Evolutionary conservation across 2,888 invertebrate genomes (phyloP).

Genomic region (Mythimna impura): DNA sequence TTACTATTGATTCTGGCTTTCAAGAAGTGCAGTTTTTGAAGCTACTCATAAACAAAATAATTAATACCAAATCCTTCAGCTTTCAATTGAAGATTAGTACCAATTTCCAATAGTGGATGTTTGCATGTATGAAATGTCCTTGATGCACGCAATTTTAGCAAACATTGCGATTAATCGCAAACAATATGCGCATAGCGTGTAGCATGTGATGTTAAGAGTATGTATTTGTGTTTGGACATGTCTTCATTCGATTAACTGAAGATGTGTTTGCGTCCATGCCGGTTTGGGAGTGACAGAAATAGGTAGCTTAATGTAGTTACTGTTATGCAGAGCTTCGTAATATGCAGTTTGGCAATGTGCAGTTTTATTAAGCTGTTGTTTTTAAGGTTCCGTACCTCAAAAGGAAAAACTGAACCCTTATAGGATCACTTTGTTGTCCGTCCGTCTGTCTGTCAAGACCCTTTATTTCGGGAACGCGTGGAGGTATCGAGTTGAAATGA

Average conservation of each 20-base stretch:
- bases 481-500: too few species aligned
- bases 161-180: conserved; percentile 20
- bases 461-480: too few species aligned
- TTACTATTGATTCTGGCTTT: neutral
- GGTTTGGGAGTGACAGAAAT: neutral
- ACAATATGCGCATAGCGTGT: conserved; percentile 26
- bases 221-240: neutral
- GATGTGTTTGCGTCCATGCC: neutral
- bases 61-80: neutral
- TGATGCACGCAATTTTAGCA: conserved; percentile 43
- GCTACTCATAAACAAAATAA: too few species aligned
- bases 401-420: too few species aligned
- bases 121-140: conserved; percentile 27
- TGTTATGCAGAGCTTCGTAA: neutral
- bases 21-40: neutral
- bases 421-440: too few species aligned
- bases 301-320: neutral
- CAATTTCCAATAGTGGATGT: conserved; percentile 21
- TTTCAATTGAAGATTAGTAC: neutral
- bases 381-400: too few species aligned
- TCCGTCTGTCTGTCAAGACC: too few species aligned
- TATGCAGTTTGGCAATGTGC: too few species aligned
- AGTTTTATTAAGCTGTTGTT: too few species aligned
- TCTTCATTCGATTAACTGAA: neutral
- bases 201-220: conserved; percentile 4